Evolutionary conservation across 2,113 vertebrate genomes (phyloP).

Genomic region (Kryptolebias marmoratus): DNA sequence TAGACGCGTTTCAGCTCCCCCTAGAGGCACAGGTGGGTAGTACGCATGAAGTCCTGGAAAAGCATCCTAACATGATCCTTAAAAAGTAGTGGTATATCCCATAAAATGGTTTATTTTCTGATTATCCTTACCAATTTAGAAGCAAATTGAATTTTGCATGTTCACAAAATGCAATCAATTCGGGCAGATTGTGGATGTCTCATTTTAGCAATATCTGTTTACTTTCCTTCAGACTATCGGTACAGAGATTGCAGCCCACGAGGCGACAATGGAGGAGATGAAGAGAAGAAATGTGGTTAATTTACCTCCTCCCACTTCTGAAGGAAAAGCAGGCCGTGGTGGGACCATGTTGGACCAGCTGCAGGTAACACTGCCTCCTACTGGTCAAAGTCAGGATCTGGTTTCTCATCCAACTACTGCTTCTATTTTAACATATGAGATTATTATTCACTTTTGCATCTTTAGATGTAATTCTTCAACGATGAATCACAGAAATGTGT

Average conservation of each 20-base stretch:
- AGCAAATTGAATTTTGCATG: too few species aligned
- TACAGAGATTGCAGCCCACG: slow-evolving; percentile 90
- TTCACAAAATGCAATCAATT: not conserved
- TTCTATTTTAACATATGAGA: not conserved
- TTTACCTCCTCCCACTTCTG: slow-evolving; percentile 77
- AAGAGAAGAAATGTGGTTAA: slow-evolving; percentile 83
- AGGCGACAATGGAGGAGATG: slow-evolving; percentile 89
- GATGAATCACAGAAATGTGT: not conserved
- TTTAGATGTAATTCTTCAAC: not conserved
- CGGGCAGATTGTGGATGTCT: not conserved
- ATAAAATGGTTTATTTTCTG: too few species aligned
- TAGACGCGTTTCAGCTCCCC: slow-evolving; percentile 93
- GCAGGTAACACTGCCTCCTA: slow-evolving; percentile 85
- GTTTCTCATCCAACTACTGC: not conserved
- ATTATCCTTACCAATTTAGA: too few species aligned
- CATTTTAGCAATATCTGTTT: not conserved
- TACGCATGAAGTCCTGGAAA: not conserved
- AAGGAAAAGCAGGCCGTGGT: slow-evolving; percentile 83
- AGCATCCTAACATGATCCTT: not conserved
- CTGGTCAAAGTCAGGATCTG: slow-evolving; percentile 34
- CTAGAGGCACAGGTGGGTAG: slow-evolving; percentile 92
- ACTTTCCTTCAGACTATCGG: slow-evolving; percentile 85
- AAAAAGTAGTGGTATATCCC: too few species aligned
- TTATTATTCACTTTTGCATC: not conserved
- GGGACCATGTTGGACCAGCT: slow-evolving; percentile 89